Evolutionary conservation across 1,140 invertebrate species (phyloP).

Genomic region (Pseudomyrmex sp.): DNA sequence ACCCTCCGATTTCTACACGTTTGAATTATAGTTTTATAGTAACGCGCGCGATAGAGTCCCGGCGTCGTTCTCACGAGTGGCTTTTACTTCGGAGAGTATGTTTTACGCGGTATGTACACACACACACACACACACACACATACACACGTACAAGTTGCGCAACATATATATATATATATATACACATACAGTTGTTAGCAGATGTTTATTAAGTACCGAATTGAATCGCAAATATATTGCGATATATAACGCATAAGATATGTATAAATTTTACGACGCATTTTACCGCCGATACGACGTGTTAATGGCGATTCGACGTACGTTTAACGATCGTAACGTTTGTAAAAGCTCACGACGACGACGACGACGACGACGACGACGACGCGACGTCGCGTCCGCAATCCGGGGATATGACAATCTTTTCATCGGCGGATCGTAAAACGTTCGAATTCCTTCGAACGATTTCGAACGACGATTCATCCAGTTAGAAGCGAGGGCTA

Average conservation of each 20-base stretch:
- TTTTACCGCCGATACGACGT: slow-evolving; percentile 38
- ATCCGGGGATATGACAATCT: slow-evolving; percentile 1
- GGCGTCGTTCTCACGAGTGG: slow-evolving; percentile 27
- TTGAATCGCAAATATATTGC: slow-evolving; percentile 36
- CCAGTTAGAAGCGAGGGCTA: background rate
- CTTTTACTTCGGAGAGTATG: background rate
- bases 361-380: background rate
- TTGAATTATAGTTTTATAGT: slow-evolving; percentile 46
- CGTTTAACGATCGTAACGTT: slow-evolving; percentile 35
- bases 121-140: no score
- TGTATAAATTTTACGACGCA: slow-evolving; percentile 31
- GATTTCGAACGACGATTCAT: slow-evolving; percentile 8
- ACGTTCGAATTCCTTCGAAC: slow-evolving; percentile 19
- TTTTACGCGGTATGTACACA: background rate
- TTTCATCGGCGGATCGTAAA: slow-evolving; percentile 24
- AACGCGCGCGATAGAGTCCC: background rate
- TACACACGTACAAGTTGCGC: background rate
- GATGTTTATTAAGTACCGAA: slow-evolving; percentile 7
- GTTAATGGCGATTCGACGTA: slow-evolving; percentile 44
- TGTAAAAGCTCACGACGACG: slow-evolving; percentile 16
- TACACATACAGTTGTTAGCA: background rate
- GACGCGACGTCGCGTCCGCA: background rate
- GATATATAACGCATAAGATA: background rate
- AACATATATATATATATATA: background rate
- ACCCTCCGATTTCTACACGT: slow-evolving; percentile 39